A percentile compares a stretch with the other conserved stretches of the same genome.
These are phyloP conservation scores for Cylloceria caligata DNA, from an alignment of 2,888 invertebrate species.

Conservation along the genomic window DNA sequence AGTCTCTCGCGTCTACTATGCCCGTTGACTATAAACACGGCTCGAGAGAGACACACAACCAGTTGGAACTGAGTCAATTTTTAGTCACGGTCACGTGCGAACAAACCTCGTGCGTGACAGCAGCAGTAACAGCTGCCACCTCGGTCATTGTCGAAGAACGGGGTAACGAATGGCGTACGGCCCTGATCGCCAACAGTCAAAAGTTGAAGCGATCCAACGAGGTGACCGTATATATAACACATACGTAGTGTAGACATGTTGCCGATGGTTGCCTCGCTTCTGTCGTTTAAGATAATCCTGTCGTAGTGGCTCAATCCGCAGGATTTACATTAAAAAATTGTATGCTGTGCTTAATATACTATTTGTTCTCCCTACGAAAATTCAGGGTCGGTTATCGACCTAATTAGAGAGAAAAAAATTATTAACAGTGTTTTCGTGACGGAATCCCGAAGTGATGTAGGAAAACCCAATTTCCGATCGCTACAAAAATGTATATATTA, in stretches of 20 bases:
- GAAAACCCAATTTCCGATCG: too few species aligned
- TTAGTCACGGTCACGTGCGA: conserved; percentile 57
- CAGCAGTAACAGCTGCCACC: conserved; percentile 35
- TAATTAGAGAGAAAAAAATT: too few species aligned
- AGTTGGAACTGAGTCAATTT: conserved; percentile 65
- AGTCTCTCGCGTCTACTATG: conserved; percentile 5
- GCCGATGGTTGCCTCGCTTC: not conserved
- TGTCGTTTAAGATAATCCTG: too few species aligned
- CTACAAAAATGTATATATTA: too few species aligned
- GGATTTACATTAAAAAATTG: too few species aligned
- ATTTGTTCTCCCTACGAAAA: too few species aligned
- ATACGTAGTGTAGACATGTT: not conserved
- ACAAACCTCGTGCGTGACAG: conserved; percentile 47
- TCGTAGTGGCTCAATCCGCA: too few species aligned
- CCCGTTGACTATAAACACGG: conserved; percentile 8
- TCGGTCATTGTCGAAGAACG: conserved; percentile 41
- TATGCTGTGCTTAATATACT: too few species aligned
- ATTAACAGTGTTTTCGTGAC: too few species aligned
- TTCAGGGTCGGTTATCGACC: too few species aligned
- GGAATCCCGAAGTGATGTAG: too few species aligned
- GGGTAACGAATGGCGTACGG: conserved; percentile 51
- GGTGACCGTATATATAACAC: not conserved
- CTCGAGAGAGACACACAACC: conserved; percentile 28
- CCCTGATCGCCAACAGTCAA: conserved; percentile 53
- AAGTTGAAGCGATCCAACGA: conserved; percentile 24